Base-by-base conservation (phyloP, 1,140 invertebrate species). In the Adoxophyes honmai region DNA sequence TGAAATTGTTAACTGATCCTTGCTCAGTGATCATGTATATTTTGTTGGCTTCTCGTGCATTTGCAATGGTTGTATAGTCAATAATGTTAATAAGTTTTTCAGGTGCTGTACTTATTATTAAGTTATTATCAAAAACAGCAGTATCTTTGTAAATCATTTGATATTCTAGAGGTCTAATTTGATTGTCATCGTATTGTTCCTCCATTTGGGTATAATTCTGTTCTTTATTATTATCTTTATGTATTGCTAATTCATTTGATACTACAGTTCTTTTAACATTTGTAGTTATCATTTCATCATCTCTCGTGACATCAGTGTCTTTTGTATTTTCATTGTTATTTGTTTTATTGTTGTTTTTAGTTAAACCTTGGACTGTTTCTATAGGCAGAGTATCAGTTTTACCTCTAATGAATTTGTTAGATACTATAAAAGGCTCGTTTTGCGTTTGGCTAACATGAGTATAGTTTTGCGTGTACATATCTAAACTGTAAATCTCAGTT, bases 391-490 rank as follows among this genome's bases (percentile, higher is more conserved):
- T 21, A 6, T 9, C 14, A 15, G 9, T 34, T 2, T 52, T 7
- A 52, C 15, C 42, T 21, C 8, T 37, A 52, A 48, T 55, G 60
- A 14, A 37, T 54, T 42, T 57, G 57, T 53, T n/a, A 62, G 34
- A 37, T 65, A 60, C 38, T 44, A 75, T 10, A 35, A 60, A 13
- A 21, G 69, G 42, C 54, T 64, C 33, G 53, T 65, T 52, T 51
- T 79, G 78, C 53, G 76, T 81, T 60, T 71, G 73, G 62, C 73
- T 76, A 11, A 70, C 62, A 55, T 78, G 70, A 4, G 70, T 71
- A 51, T 53, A 68, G 51, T 65, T 48, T 51, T 74, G 55, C 3
- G 58, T 65, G 35, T 59, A 62, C n/a, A 59, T 62, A 14, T 65
- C 52, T 4, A 72, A 13, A 37, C 15, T 59, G 28, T 60, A 55